These are phyloP conservation scores for Argentina silus DNA, from an alignment of 2,797 vertebrate genomes.

Conservation along the genomic window DNA sequence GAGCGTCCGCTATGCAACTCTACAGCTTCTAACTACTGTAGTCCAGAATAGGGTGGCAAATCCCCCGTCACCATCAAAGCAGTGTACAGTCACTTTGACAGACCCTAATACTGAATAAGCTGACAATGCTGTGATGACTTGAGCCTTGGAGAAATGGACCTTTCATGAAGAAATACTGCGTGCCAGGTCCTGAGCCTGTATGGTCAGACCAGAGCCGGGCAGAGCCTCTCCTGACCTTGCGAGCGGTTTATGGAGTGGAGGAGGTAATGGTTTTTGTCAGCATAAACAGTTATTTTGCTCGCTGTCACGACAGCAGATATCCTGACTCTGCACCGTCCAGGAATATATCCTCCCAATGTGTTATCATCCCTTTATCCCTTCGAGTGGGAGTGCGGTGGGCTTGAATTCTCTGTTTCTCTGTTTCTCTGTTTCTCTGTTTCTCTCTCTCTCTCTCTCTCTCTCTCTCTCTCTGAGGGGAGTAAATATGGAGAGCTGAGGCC, in stretches of 20 bases:
- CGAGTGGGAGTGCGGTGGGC: slow-evolving; percentile 39
- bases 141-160: slow-evolving; percentile 37
- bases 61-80: slow-evolving; percentile 51
- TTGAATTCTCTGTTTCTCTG: slow-evolving; percentile 24
- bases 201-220: slow-evolving; percentile 53
- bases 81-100: slow-evolving; percentile 58
- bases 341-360: slow-evolving; percentile 47
- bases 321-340: slow-evolving; percentile 71
- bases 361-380: slow-evolving; percentile 61
- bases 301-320: slow-evolving; percentile 67
- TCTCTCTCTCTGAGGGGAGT: background rate
- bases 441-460: background rate
- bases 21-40: slow-evolving; percentile 59
- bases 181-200: slow-evolving; percentile 39
- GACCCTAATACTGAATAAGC: slow-evolving; percentile 67
- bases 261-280: slow-evolving; percentile 72
- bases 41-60: slow-evolving; percentile 53
- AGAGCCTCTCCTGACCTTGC: slow-evolving; percentile 63
- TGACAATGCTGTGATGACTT: slow-evolving; percentile 64
- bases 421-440: background rate
- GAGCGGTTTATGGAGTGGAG: slow-evolving; percentile 53
- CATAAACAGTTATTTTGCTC: slow-evolving; percentile 69
- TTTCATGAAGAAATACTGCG: slow-evolving; percentile 40
- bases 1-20: slow-evolving; percentile 29
- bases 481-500: background rate